Percentiles rank a stretch among this genome's conserved stretches.
Conservation (phyloP, 2,113 vertebrate species). For the Mormoops blainvillei region DNA sequence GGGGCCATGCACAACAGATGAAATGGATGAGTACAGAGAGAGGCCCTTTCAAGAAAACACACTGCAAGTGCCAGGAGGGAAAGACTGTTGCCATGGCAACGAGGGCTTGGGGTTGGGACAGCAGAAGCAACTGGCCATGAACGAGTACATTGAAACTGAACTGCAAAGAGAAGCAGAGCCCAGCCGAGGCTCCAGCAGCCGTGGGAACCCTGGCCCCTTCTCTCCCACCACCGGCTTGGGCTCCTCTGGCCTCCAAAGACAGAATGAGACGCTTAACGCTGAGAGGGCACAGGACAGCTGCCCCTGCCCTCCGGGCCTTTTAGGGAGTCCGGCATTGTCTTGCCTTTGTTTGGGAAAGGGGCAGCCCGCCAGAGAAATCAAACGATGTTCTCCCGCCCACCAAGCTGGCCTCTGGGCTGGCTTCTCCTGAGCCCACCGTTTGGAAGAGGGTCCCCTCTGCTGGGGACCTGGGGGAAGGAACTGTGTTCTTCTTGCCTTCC, state of each 20-base stretch:
- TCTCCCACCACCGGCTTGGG: fast-evolving
- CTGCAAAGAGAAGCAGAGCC: conserved; percentile 51
- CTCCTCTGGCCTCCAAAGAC: fast-evolving
- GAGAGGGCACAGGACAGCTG: background rate
- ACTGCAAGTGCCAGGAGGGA: background rate
- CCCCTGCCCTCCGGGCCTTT: background rate
- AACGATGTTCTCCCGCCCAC: fast-evolving
- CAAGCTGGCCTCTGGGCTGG: background rate
- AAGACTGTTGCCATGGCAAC: conserved; percentile 78
- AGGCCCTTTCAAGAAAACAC: conserved; percentile 56
- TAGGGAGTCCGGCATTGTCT: background rate
- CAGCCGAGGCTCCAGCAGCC: background rate
- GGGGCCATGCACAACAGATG: conserved; percentile 20
- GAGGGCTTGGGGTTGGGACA: conserved; percentile 48
- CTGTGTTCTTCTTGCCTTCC: background rate
- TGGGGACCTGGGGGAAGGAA: too few species aligned
- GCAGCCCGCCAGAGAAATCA: background rate
- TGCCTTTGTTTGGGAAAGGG: background rate
- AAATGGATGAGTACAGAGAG: conserved; percentile 62
- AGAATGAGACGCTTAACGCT: background rate
- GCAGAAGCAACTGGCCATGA: conserved; percentile 33
- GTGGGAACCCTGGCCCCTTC: fast-evolving
- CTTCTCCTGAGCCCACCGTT: background rate
- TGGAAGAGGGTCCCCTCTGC: background rate
- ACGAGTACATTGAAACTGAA: conserved; percentile 59